Base-by-base conservation (phyloP, 2,797 vertebrate species). In the Cynodonichthys magdalenae region DNA sequence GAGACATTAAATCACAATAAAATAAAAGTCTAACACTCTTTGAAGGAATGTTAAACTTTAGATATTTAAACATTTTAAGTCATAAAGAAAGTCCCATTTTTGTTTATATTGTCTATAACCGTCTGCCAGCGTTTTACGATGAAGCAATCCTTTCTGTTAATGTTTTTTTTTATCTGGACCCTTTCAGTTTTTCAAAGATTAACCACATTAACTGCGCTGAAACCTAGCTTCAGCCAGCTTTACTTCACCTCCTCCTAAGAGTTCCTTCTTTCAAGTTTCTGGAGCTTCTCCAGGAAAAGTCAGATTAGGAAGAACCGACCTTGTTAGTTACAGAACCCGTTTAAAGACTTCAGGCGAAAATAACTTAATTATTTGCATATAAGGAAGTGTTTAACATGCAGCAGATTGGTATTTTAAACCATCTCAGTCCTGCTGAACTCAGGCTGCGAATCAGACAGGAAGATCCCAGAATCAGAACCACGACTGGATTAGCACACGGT, bases 401-500 rank as follows among this genome's bases (percentile, higher is more conserved):
- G 53, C 27, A 24, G 17, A 28, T 20, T 0, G 11, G 6, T 27
- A 0, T 19, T 54, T 49, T 89, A 15, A 45, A 2, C 1, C 11
- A 15, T 29, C 60, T 84, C 44, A 69, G 68, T 68, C 85, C 87
- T 31, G 66, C 52, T 53, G 66, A 81, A 6, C 6, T 88, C 59
- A 82, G 86, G 66, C 41, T 66, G 45, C 63, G 87, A 31, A 87
- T 90, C 71, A 73, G 84, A 17, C 27, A 66, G 34, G 74, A 77
- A 0, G 77, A 88, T 57, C 59, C 59, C 59, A 73, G 70, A 51
- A 80, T 86, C 20, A 82, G 18, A 48, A 79, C 51, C 29, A 88
- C 84, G 0, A 63, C 66, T 17, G 86, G 86, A 36, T 53, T 90
- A 36, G 86, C 82, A 0, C 5, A 60, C 0, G 83, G 88, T 89